Evolutionary conservation across 2,797 vertebrate genomes (phyloP).

Genomic region (Merluccius polli): DNA sequence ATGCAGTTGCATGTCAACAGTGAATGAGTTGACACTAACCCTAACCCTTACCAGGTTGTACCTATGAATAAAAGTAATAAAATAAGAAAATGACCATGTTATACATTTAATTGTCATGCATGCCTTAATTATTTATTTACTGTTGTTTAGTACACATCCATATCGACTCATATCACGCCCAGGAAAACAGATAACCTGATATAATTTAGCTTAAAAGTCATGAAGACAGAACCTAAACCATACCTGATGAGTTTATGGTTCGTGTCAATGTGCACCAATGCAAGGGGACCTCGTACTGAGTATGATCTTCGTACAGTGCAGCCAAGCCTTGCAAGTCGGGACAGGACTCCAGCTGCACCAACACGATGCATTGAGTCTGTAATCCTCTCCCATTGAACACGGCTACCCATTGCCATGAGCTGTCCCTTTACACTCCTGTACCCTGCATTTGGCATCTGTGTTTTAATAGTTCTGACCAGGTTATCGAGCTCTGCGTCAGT

Average conservation of each 20-base stretch:
- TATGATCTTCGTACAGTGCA: slow-evolving; percentile 18
- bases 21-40: no score
- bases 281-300: slow-evolving; percentile 11
- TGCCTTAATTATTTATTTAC: no score
- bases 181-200: not conserved
- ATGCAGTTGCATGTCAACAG: no score
- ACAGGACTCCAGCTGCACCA: slow-evolving; percentile 14
- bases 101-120: no score
- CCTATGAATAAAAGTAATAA: slow-evolving; percentile 2
- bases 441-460: slow-evolving; percentile 16
- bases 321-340: slow-evolving; percentile 9
- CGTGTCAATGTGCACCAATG: slow-evolving; percentile 2
- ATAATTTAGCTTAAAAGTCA: not conserved
- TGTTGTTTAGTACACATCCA: no score
- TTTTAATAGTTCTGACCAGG: slow-evolving; percentile 17
- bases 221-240: not conserved
- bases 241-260: slow-evolving; percentile 16
- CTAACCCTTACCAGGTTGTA: slow-evolving; percentile 3
- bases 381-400: slow-evolving; percentile 15
- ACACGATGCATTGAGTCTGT: slow-evolving; percentile 6
- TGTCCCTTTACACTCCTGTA: slow-evolving; percentile 19
- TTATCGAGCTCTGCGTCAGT: slow-evolving; percentile 18
- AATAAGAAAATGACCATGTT: not conserved
- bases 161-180: not conserved
- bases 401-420: slow-evolving; percentile 10